Percentiles rank a stretch among this genome's conserved stretches.
Conservation (phyloP, 2,797 vertebrate species). For the Paguma larvata region DNA sequence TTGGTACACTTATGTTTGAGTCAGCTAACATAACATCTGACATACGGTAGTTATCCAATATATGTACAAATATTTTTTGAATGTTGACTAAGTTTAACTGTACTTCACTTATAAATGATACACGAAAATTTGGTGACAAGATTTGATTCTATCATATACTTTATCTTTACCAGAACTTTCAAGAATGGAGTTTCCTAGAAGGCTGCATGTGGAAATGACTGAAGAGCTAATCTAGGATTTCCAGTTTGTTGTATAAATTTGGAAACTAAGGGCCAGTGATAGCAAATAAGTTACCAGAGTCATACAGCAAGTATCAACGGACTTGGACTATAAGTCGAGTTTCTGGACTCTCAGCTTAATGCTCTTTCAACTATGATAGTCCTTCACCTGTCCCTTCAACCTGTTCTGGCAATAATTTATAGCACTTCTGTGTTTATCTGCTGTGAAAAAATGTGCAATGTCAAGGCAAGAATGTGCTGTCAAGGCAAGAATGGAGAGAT, state of each 20-base stretch:
- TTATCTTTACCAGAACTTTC: background rate
- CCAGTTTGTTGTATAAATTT: background rate
- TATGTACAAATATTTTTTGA: background rate
- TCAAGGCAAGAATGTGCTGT: background rate
- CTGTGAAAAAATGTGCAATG: constrained; percentile 41
- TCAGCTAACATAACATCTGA: background rate
- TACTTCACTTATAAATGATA: constrained; percentile 2
- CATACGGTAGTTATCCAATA: background rate
- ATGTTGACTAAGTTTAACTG: background rate
- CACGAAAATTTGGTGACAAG: background rate
- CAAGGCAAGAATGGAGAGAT: rapidly evolving
- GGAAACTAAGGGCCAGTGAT: background rate
- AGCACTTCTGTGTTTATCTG: constrained; percentile 59
- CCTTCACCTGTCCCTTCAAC: background rate
- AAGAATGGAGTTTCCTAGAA: constrained; percentile 13
- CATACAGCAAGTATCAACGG: background rate
- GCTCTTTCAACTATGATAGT: background rate
- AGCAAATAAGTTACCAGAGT: background rate
- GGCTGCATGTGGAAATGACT: background rate
- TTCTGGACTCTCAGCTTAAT: background rate
- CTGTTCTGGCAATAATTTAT: background rate
- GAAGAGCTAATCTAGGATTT: background rate
- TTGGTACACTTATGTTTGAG: background rate
- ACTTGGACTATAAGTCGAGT: background rate
- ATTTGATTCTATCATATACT: background rate